Base-by-base conservation (phyloP, 1,140 invertebrate species). In the Drosophila nebulosa region DNA sequence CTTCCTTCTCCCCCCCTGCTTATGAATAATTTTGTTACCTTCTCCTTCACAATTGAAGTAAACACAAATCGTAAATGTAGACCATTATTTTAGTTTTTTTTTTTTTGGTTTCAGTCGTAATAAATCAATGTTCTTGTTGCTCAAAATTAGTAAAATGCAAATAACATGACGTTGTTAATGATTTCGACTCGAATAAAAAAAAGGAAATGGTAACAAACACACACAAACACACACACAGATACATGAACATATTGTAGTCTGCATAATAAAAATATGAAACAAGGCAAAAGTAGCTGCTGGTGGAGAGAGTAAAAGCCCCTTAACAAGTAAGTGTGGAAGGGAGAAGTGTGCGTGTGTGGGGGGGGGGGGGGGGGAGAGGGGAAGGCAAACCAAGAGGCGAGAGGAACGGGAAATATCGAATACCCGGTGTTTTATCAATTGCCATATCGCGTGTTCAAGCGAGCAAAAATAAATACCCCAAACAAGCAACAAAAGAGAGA, bases 381-480 rank as follows among this genome's bases (percentile, higher is more conserved):
- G n/a, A n/a, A n/a, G 1, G 64, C 63, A 68, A 65, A 55, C 42
- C 65, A 58, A 10, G 27, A 14, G 35, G 57, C 42, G 42, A 10
- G 55, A 32, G 55, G 53, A 64, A 81, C 65, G 84, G 78, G 58
- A 83, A 83, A 78, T 88, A 88, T 88, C 83, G 83, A 88, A 88
- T 88, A 83, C 83, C 83, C 83, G 72, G 69, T 81, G 83, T 88
- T 88, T 88, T 88, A 88, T 88, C 83, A 88, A 88, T 88, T 83
- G 83, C 84, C 72, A 73, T 76, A 88, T 88, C 83, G 83, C 83
- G 83, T 88, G 83, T 62, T 70, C 56, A 30, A 57, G 21, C 68
- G 78, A 56, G 52, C 68, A 73, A 80, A 64, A 81, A 74, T 66
- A 57, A 57, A 64, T 51, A 56, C 35, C 69, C 35, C 69, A 6